phyloP scores from a whole-genome alignment of 2,113 vertebrate species.

The Penelope pileata region DNA sequence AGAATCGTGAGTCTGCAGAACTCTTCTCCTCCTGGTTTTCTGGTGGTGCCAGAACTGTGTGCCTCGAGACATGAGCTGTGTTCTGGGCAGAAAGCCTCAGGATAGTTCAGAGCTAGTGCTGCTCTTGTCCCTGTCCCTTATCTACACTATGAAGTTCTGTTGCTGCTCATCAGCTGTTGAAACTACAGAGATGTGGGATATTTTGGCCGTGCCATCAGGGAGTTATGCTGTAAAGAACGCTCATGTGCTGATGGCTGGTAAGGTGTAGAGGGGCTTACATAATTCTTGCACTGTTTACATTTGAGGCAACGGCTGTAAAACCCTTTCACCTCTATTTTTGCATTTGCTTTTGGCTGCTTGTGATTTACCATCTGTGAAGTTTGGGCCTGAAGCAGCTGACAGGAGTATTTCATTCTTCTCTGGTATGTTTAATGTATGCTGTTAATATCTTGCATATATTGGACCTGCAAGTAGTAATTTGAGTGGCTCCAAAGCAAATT shows the following conservation, averaged over 20 bases:
- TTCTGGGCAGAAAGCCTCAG: background rate
- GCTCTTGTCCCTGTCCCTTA: background rate
- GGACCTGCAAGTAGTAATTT: background rate
- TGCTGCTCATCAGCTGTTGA: background rate
- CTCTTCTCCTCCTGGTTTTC: background rate
- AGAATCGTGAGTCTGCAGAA: slow-evolving; percentile 83
- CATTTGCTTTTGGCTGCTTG: background rate
- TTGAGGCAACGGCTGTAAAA: background rate
- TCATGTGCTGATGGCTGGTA: background rate
- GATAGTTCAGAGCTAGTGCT: background rate
- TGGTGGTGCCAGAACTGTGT: background rate
- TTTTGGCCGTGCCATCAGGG: background rate
- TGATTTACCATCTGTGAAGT: background rate
- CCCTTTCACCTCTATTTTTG: background rate
- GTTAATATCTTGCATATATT: background rate
- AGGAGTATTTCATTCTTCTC: background rate
- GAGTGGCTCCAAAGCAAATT: background rate
- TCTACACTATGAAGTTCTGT: background rate
- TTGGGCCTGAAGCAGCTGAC: background rate
- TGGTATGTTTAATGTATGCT: background rate
- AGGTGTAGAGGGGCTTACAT: background rate
- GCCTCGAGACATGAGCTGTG: fast-evolving
- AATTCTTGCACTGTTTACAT: background rate
- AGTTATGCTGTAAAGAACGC: background rate
- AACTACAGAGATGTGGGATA: background rate